Evolutionary conservation across 2,888 invertebrate genomes (phyloP).

Genomic region (Drosophila borealis): DNA sequence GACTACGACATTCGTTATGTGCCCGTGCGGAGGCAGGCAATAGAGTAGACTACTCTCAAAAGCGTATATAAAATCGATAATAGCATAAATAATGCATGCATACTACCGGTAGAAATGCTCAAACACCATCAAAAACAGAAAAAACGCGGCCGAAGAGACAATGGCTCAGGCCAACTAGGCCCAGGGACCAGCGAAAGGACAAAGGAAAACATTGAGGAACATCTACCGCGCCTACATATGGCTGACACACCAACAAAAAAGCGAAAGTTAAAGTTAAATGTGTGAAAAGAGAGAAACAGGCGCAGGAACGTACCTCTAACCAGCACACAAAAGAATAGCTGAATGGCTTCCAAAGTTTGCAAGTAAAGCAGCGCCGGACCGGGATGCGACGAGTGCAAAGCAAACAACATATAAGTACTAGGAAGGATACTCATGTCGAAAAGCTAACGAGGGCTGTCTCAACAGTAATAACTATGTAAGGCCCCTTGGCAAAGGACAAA

Average conservation of each 20-base stretch:
- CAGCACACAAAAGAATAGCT: slow-evolving; percentile 67
- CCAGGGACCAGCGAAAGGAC: slow-evolving; percentile 67
- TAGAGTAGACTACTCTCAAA: slow-evolving; percentile 39
- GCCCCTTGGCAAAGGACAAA: slow-evolving; percentile 20
- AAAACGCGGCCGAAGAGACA: slow-evolving; percentile 55
- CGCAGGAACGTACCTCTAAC: slow-evolving; percentile 31
- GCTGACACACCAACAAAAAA: slow-evolving; percentile 62
- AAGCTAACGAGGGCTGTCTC: slow-evolving; percentile 44
- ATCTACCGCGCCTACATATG: slow-evolving; percentile 58
- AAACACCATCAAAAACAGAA: slow-evolving; percentile 21
- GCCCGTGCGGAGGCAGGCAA: slow-evolving; percentile 24
- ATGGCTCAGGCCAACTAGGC: slow-evolving; percentile 67
- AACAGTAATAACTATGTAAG: slow-evolving; percentile 18
- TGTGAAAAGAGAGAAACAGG: slow-evolving; percentile 26
- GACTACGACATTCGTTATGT: slow-evolving; percentile 4
- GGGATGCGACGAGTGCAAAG: slow-evolving; percentile 49
- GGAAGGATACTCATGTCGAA: slow-evolving; percentile 17
- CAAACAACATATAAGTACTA: slow-evolving; percentile 34
- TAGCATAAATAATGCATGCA: slow-evolving; percentile 77
- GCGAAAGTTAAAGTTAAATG: slow-evolving; percentile 41
- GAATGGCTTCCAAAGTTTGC: slow-evolving; percentile 67
- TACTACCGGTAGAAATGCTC: slow-evolving; percentile 31
- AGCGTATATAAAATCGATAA: slow-evolving; percentile 73
- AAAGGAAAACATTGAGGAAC: slow-evolving; percentile 42
- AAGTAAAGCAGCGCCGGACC: slow-evolving; percentile 31